phyloP scores from a whole-genome alignment of 2,797 vertebrate species.

The Rhinoraja longicauda region DNA sequence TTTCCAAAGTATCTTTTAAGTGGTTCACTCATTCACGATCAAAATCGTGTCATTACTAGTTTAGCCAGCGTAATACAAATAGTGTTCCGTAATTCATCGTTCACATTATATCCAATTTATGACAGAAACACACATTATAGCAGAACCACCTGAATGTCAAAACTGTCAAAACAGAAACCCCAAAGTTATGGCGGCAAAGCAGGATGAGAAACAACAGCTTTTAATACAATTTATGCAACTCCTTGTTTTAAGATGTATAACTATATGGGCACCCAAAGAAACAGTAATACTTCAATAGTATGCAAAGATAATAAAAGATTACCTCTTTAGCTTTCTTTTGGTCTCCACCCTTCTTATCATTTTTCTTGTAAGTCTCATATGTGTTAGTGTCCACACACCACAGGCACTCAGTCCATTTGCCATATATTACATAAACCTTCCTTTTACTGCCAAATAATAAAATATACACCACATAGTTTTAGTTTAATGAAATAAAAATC shows the following conservation, averaged over 20 bases:
- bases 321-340: conserved; percentile 71
- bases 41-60: too few relatives aligned
- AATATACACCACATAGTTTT: neutral
- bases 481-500: neutral
- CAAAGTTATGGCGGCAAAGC: neutral
- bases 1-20: too few relatives aligned
- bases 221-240: neutral
- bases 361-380: conserved; percentile 75
- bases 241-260: neutral
- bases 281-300: neutral
- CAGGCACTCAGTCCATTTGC: conserved; percentile 94
- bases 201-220: neutral
- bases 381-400: conserved; percentile 78
- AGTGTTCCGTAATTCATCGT: too few relatives aligned
- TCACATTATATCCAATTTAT: too few relatives aligned
- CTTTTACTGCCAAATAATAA: conserved; percentile 68
- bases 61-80: too few relatives aligned
- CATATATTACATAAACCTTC: conserved; percentile 86
- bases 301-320: conserved; percentile 30
- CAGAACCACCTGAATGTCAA: too few relatives aligned
- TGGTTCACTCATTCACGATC: too few relatives aligned
- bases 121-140: too few relatives aligned
- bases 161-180: neutral
- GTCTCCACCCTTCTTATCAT: conserved; percentile 69
- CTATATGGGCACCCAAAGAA: neutral